Evolutionary conservation across 2,888 invertebrate species (phyloP).

Genomic region (Macropis europaea): DNA sequence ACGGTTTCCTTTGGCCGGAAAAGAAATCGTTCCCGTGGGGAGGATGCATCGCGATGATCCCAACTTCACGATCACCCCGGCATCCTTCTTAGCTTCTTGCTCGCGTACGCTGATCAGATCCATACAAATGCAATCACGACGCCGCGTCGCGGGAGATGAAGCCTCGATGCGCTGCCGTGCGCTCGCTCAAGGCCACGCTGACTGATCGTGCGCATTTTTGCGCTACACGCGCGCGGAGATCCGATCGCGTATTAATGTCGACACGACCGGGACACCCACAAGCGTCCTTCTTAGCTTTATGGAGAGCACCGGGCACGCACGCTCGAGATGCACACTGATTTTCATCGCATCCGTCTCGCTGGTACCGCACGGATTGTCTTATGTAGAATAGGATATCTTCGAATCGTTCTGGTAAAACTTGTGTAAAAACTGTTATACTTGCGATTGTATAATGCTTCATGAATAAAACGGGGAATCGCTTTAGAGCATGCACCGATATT

Average conservation of each 20-base stretch:
- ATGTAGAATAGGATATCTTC: too few relatives aligned
- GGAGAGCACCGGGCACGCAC: constrained; percentile 27
- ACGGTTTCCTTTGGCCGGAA: constrained; percentile 12
- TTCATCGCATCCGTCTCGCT: too few relatives aligned
- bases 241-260: constrained; percentile 65
- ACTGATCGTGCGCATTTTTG: constrained; percentile 55
- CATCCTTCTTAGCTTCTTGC: constrained; percentile 46
- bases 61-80: constrained; percentile 37
- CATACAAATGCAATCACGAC: constrained; percentile 75
- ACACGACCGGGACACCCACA: constrained; percentile 56
- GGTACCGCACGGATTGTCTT: too few relatives aligned
- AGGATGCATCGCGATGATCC: constrained; percentile 55
- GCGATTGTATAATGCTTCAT: too few relatives aligned
- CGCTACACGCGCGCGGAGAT: constrained; percentile 41
- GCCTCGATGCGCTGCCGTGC: constrained; percentile 43
- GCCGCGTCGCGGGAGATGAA: constrained; percentile 48
- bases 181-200: constrained; percentile 22
- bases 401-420: too few relatives aligned
- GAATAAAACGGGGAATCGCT: too few relatives aligned
- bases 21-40: constrained; percentile 10
- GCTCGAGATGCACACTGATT: too few relatives aligned
- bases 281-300: constrained; percentile 17
- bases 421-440: too few relatives aligned
- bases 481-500: too few relatives aligned
- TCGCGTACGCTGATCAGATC: constrained; percentile 67